Evolutionary conservation across 35 echinoderm and acorn worm genomes (phyloP), one percentile per base, ranked within the genome.

Genomic region (Ophiothrix spiculata): DNA sequence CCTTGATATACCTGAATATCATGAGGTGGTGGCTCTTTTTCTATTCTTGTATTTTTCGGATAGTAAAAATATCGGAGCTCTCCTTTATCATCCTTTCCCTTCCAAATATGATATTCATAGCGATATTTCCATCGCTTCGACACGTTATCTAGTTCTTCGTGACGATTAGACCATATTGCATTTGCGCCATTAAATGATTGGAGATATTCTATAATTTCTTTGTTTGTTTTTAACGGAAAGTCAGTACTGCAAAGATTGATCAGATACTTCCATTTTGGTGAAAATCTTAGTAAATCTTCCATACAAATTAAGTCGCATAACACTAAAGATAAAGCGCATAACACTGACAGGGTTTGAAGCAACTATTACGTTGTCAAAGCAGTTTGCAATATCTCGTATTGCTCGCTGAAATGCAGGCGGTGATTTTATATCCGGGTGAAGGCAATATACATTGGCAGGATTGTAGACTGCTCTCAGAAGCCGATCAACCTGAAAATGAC

Each of bases 161-260:
- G 45, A 36, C 79, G 46, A 42, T 76, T 36, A 15, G 64, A 80
- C 15, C 77, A 64, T 36, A 80, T 82, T 23, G 85, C 80, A 38
- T 29, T 38, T 16, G 56, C 39, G n/a, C n/a, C n/a, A n/a, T n/a
- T n/a, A n/a, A n/a, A n/a, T n/a, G n/a, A n/a, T 78, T 85, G 85
- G 34, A 94, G 77, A 32, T 85, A 76, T 31, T 56, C 34, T 1
- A 94, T 83, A 46, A 94, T 90, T 38, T 94, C 92, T 0, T 85
- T 40, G 76, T 94, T 94, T 0, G 92, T 94, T 80, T 94, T 94
- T 15, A 94, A 31, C 38, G 92, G 92, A 85, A 94, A 94, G 23
- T 90, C 92, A 49, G 90, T 81, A 28, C 92, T 88, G 37, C 90
- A 92, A 25, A 88, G 80, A 75, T 94, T 94, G 16, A 94, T 90